Evolutionary conservation across 1,140 invertebrate genomes (phyloP), one percentile per base, ranked within the genome.

Genomic region (Lepidurus arcticus): DNA sequence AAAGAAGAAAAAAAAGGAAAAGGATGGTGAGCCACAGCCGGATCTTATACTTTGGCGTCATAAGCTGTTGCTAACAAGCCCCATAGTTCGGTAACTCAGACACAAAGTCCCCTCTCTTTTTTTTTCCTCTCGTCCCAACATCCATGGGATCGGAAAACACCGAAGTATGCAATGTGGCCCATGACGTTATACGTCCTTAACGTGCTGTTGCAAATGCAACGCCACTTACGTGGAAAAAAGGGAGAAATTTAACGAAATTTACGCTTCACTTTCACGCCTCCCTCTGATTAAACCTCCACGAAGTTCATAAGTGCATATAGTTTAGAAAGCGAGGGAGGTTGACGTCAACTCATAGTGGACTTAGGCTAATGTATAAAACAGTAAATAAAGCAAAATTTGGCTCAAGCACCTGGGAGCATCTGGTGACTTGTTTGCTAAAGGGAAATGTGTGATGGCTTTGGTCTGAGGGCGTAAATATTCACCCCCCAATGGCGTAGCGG

Each of bases 251-350:
- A 3, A 34, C 53, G 21, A 65, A 65, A 65, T 21, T 21, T 65
- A n/a, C 53, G 13, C 53, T 65, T 34, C 8, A 65, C 53, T 13
- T 21, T 21, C 53, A n/a, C 53, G 21, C 8, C 53, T 65, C 53
- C 53, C 53, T 16, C 53, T 34, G 13, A 65, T 7, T 21, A 65
- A 65, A 65, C 53, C 53, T 65, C 34, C 34, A 34, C 73, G 75
- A 74, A 81, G 78, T 34, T 75, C 73, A 78, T 73, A 81, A 74
- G 79, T 78, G 79, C 74, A 75, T 42, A 76, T 43, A 45, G 53
- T 44, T 75, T 74, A 44, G 47, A 73, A 24, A 26, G 45, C 44
- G 26, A n/a, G 26, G 65, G 53, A 34, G 73, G 42, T 73, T 42
- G 53, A 79, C 45, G 47, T 73, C 24, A 47, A 76, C 21, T n/a